Conservation (phyloP, 2,113 vertebrate genomes). For the Lycaon pictus region DNA sequence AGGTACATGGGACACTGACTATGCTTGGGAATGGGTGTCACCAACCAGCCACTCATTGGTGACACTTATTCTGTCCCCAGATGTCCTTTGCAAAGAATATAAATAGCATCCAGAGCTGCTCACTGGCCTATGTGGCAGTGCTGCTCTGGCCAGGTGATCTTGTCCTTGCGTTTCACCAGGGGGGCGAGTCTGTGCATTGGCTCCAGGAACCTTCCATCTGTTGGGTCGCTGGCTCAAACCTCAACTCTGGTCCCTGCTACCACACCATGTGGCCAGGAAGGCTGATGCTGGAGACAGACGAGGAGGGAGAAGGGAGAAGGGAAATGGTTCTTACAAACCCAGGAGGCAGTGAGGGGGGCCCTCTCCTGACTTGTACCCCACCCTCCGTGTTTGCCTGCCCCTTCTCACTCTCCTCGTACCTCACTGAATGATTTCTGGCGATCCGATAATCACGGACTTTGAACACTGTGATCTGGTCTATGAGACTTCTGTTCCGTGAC, state of each 20-base stretch:
- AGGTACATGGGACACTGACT: too few species aligned
- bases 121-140: not conserved
- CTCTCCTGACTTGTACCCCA: rapidly evolving
- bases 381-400: too few species aligned
- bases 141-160: rapidly evolving
- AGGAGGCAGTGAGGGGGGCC: not conserved
- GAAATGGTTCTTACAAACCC: not conserved
- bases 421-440: not conserved
- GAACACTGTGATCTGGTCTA: not conserved
- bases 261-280: not conserved
- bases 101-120: not conserved
- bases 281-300: not conserved
- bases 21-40: not conserved
- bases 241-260: too few species aligned
- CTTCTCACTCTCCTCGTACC: not conserved
- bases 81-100: not conserved
- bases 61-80: not conserved
- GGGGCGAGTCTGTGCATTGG: too few species aligned
- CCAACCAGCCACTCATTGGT: not conserved
- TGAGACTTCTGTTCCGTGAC: not conserved
- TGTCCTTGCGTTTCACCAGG: not conserved
- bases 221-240: not conserved
- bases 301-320: not conserved
- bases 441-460: too few species aligned
- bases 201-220: not conserved